Conservation (phyloP, 2,888 invertebrate genomes). For the Tuta absoluta region DNA sequence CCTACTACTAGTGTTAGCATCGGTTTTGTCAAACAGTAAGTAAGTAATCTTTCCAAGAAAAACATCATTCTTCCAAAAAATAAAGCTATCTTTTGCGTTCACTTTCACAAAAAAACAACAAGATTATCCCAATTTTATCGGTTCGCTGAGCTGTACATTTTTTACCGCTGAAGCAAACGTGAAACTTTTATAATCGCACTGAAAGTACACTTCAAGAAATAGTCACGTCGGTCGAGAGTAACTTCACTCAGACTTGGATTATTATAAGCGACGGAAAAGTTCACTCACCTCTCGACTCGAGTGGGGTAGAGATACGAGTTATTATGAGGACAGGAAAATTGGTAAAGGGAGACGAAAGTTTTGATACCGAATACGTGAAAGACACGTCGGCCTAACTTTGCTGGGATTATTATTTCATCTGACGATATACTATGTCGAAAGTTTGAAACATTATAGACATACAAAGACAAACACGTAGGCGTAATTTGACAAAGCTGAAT, state of each 20-base stretch:
- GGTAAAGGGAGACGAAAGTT: background rate
- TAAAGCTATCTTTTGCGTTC: too few species aligned
- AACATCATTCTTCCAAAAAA: background rate
- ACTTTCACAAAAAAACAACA: background rate
- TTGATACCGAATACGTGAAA: background rate
- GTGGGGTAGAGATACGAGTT: slow-evolving; percentile 10
- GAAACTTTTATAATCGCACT: slow-evolving; percentile 3
- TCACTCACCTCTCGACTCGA: slow-evolving; percentile 7
- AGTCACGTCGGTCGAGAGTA: background rate
- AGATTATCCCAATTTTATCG: background rate
- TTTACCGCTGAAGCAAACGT: background rate
- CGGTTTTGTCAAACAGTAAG: too few species aligned
- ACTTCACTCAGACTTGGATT: slow-evolving; percentile 7
- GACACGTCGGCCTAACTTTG: background rate
- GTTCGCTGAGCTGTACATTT: background rate
- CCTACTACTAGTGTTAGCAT: too few species aligned
- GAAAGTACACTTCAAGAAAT: slow-evolving; percentile 3
- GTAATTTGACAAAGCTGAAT: background rate
- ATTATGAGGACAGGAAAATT: slow-evolving; percentile 1
- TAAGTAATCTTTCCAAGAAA: too few species aligned
- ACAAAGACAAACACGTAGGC: too few species aligned
- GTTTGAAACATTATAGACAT: too few species aligned
- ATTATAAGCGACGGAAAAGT: slow-evolving; percentile 8
- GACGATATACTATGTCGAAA: background rate
- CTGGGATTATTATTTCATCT: background rate